Conservation (phyloP, 2,797 vertebrate genomes). For the Perodicticus potto region DNA sequence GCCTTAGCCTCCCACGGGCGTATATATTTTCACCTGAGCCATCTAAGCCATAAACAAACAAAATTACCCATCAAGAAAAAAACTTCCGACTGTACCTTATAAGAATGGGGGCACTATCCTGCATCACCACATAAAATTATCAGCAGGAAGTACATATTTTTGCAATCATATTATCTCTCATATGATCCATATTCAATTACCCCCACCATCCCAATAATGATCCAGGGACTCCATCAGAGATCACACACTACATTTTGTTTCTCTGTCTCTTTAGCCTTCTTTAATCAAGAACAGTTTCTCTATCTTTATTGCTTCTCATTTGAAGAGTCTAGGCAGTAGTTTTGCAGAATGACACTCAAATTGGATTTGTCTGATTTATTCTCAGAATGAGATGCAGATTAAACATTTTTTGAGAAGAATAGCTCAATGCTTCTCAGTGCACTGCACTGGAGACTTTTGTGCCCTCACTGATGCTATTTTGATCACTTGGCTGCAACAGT, state of each 20-base stretch:
- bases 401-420: not conserved
- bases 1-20: not conserved
- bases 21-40: not conserved
- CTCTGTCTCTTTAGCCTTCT: not conserved
- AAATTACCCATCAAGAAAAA: not conserved
- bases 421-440: not conserved
- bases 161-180: not conserved
- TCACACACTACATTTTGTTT: not conserved
- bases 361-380: not conserved
- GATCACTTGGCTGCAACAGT: not conserved
- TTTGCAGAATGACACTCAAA: not conserved
- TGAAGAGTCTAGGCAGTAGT: not conserved
- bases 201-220: not conserved
- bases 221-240: not conserved
- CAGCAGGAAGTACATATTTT: not conserved
- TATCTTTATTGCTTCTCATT: not conserved
- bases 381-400: not conserved
- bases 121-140: not conserved
- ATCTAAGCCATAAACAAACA: not conserved
- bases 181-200: not conserved
- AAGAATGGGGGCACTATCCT: conserved; percentile 12
- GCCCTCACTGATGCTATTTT: not conserved
- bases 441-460: not conserved
- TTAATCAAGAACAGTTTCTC: not conserved
- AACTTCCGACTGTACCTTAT: not conserved